Evolutionary conservation across 1,140 invertebrate genomes (phyloP).

Genomic region (Neoseiulus cucumeris): DNA sequence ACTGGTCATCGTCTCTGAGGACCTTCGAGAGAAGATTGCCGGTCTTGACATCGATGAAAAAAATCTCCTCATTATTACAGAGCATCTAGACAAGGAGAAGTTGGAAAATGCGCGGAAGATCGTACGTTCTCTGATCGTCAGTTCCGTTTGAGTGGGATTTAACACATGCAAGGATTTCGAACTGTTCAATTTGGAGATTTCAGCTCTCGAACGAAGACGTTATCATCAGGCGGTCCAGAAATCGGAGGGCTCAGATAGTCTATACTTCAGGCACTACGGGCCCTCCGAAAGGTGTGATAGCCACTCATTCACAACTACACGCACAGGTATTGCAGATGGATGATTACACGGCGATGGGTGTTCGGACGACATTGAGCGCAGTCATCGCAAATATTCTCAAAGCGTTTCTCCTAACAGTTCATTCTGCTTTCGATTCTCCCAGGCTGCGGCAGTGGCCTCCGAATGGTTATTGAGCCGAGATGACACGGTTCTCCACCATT

Average conservation of each 20-base stretch:
- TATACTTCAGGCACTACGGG: slow-evolving; percentile 24
- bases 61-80: not conserved
- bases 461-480: slow-evolving; percentile 47
- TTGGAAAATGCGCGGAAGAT: not conserved
- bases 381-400: too few species aligned
- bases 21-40: not conserved
- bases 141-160: not conserved
- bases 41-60: not conserved
- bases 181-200: not conserved
- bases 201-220: too few species aligned
- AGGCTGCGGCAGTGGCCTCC: slow-evolving; percentile 27
- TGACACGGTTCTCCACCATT: slow-evolving; percentile 56
- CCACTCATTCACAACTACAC: slow-evolving; percentile 39
- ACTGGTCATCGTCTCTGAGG: slow-evolving; percentile 8
- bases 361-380: not conserved
- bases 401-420: not conserved
- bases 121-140: too few species aligned
- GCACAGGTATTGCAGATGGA: slow-evolving; percentile 33
- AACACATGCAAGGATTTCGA: not conserved
- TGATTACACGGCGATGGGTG: not conserved
- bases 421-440: not conserved
- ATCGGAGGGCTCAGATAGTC: slow-evolving; percentile 16
- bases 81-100: not conserved
- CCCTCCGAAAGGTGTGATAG: slow-evolving; percentile 21
- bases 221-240: too few species aligned